Base-by-base conservation (phyloP, 2,888 invertebrate species). In the Torymus aiolomorphi region DNA sequence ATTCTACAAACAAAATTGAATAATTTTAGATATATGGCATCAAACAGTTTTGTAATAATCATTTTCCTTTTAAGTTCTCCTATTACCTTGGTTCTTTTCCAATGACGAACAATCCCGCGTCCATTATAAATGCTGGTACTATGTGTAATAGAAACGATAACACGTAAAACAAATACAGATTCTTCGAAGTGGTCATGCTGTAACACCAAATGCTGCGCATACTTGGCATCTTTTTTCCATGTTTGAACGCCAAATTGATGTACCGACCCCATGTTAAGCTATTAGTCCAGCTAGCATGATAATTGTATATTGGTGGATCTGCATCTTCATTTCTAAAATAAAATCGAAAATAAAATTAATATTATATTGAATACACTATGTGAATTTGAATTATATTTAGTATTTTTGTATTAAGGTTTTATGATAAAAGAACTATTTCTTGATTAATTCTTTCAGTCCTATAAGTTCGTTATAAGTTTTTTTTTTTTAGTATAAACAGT, bases 121-220 rank as follows among this genome's bases (percentile, higher is more conserved):
- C 95, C 78, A 93, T 90, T 5, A 93, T 83, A 82, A 93, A 91
- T 0, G 94, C 95, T 0, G 95, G 95, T 75, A 94, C 84, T 81
- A 93, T 91, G 88, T 95, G 95, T 84, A 93, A 92, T 49, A 94
- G 88, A 83, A 93, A 91, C 80, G 92, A 90, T 80, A 92, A 89
- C 54, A 93, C 62, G 18, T 84, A 85, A 75, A 83, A 90, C 31
- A 89, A 82, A 84, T 92, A 91, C 54, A 90, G 91, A 83, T 91
- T 88, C 57, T 83, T 86, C 63, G 92, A 91, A 63, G 92, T 87
- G 11, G 93, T 92, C 78, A 92, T 88, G 83, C 89, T 90, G 84
- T 89, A 89, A 71, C 90, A 89, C 83, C 91, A 90, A 63, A 91
- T 85, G 73, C 87, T 86, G 24, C 83, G 82, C 5, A 84, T 80